Base-by-base conservation (phyloP, 2,113 vertebrate genomes). In the Ptychochromis oligacanthus region DNA sequence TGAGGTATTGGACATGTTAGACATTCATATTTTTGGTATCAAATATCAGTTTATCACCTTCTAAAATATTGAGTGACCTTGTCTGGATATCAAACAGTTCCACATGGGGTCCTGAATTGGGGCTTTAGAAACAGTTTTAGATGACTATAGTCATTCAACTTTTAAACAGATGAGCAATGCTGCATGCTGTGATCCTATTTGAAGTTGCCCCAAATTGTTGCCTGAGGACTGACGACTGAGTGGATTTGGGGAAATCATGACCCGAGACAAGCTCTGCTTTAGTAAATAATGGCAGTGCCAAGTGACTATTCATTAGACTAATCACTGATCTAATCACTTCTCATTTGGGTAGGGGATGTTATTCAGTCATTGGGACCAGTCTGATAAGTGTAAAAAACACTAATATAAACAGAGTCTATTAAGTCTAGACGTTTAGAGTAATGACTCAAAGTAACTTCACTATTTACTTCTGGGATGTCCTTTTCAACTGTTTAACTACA, bases 281-380 rank as follows among this genome's bases (percentile, higher is more conserved):
- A 56, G 55, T 80, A 87, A 88, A 85, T 88, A 82, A 85, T 82
- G 64, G 56, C 20, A 80, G 59, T 56, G 67, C 55, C 65, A 88
- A 88, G 36, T 84, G 58, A 89, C 70, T 82, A 38, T 90, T 88
- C 84, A 88, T 90, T 89, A 90, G 58, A 85, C 54, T 86, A 86
- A 92, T 89, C 64, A 81, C 85, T 88, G 81, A 80, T 84, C 28
- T 64, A 89, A 89, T 93, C 83, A 77, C 83, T 77, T 90, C 58
- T 52, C 55, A 79, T 93, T 86, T 72, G 75, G 57, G 77, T 55
- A 46, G 18, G 5, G 52, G 59, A 75, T 78, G 67, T 65, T 79
- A 75, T 80, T 85, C 80, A 87, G n/a, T 54, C 76, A 84, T 36
- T 64, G 78, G 72, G 18, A 86, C 77, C 58, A 88, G 74, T 28